Base-by-base conservation (phyloP, 2,113 vertebrate genomes). In the Pseudorasbora parva region DNA sequence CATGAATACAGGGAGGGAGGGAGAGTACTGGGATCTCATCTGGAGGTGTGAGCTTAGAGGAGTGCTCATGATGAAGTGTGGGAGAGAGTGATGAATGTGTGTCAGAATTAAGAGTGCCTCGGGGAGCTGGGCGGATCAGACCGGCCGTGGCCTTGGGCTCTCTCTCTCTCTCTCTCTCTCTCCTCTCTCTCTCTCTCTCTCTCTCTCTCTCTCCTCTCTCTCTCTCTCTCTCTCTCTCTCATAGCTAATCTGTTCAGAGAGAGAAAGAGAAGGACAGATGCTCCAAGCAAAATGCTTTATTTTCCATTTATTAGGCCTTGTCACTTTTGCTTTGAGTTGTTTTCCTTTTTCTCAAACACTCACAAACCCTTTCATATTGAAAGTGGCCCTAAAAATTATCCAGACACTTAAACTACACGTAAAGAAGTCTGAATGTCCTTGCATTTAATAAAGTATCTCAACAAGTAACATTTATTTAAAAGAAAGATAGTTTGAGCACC, bases 31-130 rank as follows among this genome's bases (percentile, higher is more conserved):
- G 78, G 77, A 68, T 62, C 82, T 84, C 82, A 72, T 86, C 83
- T 78, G 85, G 82, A 72, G 57, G 69, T n/a, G 82, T 69, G 30
- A 45, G 69, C 45, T 73, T 57, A 69, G 73, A 84, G 68, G 85
- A 71, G 82, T 25, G 66, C 14, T 59, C n/a, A 79, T 76, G 80
- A 85, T 84, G 78, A 86, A 85, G 84, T 83, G 81, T 78, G 71
- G 66, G 83, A 47, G 68, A 72, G 76, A 62, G 71, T 85, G 87
- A 83, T 85, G 83, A 85, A 85, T 78, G 83, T 45, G 57, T 54
- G 41, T 78, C 76, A 83, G 72, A 78, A 82, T 83, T 80, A 83
- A 88, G 66, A 84, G 78, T 41, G 74, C 86, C 83, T 54, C 78
- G 11, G 82, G 81, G 84, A 84, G 62, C 45, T 8, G 66, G 83